Evolutionary conservation across 2,113 vertebrate species (phyloP).

Genomic region (Cardinalis cardinalis): DNA sequence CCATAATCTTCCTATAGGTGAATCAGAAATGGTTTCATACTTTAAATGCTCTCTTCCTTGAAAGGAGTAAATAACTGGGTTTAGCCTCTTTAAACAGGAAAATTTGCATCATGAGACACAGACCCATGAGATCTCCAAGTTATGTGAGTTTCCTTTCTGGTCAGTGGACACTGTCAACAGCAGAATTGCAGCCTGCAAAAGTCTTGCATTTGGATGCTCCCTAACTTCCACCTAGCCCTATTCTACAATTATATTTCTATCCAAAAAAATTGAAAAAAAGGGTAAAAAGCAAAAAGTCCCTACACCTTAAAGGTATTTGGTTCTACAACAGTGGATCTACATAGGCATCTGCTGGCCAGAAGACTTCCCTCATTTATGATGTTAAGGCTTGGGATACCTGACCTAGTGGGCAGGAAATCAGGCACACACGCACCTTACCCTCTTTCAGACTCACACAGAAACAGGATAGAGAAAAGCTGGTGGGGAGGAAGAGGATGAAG

Average conservation of each 20-base stretch:
- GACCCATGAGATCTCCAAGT: neutral
- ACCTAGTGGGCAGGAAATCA: constrained; percentile 22
- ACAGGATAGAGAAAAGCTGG: neutral
- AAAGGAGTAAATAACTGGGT: neutral
- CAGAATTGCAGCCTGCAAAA: neutral
- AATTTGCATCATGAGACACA: neutral
- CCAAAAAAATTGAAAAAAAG: neutral
- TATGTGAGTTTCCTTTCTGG: neutral
- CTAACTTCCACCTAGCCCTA: neutral
- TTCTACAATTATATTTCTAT: neutral
- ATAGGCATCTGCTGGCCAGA: constrained; percentile 10
- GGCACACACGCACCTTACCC: neutral
- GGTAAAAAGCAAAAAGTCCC: neutral
- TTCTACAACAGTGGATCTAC: neutral
- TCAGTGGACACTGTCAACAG: neutral
- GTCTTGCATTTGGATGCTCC: neutral
- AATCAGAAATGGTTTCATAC: neutral
- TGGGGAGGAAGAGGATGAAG: neutral
- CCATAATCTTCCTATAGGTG: neutral
- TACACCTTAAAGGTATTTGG: neutral
- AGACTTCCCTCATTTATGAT: neutral
- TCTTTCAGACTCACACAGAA: neutral
- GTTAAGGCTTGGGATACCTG: neutral
- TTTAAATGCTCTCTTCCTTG: neutral
- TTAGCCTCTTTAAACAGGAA: neutral